Conservation (phyloP, 1,140 invertebrate species). For the Hetaerina americana region DNA sequence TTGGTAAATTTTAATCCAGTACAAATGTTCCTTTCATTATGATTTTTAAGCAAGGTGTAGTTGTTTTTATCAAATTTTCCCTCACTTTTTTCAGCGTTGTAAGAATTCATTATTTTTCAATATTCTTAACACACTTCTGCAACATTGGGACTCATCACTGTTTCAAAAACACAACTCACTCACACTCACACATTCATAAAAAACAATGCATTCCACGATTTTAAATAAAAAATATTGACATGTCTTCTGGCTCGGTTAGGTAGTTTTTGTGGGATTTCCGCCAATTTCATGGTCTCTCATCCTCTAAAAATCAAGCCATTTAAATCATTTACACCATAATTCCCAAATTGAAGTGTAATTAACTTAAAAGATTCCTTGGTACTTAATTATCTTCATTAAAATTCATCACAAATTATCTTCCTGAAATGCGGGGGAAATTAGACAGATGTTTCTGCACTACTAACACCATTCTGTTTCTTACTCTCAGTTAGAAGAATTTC, state of each 20-base stretch:
- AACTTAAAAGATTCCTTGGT: not conserved
- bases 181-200: not conserved
- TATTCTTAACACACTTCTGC: not conserved
- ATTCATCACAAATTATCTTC: not conserved
- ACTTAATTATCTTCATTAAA: not conserved
- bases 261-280: not conserved
- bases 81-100: not conserved
- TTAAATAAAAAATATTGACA: conserved; percentile 1
- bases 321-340: not conserved
- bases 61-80: not conserved
- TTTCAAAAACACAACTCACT: not conserved
- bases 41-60: too few species aligned
- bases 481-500: conserved; percentile 22
- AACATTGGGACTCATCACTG: not conserved
- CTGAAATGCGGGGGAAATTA: conserved; percentile 15
- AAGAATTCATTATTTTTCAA: not conserved
- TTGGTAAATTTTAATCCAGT: too few species aligned
- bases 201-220: not conserved
- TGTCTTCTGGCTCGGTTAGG: not conserved
- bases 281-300: not conserved
- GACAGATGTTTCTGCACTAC: conserved; percentile 30
- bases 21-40: too few species aligned
- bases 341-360: not conserved
- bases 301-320: not conserved
- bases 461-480: conserved; percentile 29